Evolutionary conservation across 1,140 invertebrate genomes (phyloP).

Genomic region (Drosophila lowei): DNA sequence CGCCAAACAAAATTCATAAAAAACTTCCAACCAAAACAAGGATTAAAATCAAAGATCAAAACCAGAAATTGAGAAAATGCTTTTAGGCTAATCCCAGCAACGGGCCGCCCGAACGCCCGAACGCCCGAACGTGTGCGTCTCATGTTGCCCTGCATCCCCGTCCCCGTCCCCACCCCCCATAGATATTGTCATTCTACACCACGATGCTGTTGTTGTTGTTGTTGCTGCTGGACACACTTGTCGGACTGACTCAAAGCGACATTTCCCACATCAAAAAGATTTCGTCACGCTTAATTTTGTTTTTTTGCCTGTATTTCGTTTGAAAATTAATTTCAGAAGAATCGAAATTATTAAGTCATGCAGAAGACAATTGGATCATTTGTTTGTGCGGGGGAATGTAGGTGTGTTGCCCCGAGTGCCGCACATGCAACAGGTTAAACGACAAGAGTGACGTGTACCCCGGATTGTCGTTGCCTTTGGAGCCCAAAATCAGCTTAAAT

Average conservation of each 20-base stretch:
- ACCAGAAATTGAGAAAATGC: conserved; percentile 74
- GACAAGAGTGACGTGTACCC: conserved; percentile 53
- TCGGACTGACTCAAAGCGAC: conserved; percentile 77
- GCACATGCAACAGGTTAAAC: conserved; percentile 73
- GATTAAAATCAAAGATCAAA: conserved; percentile 81
- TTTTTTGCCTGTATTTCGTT: conserved; percentile 25
- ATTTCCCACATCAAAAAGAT: conserved; percentile 80
- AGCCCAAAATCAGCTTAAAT: conserved; percentile 76
- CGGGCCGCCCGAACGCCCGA: conserved; percentile 64
- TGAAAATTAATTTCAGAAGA: conserved; percentile 69
- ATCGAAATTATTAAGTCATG: conserved; percentile 74
- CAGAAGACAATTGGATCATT: conserved; percentile 81
- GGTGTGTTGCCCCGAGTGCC: conserved; percentile 58
- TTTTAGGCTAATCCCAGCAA: conserved; percentile 77
- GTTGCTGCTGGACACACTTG: conserved; percentile 73
- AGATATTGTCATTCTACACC: conserved; percentile 42
- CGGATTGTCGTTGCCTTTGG: conserved; percentile 21
- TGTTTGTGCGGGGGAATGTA: conserved; percentile 48
- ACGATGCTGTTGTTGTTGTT: conserved; percentile 6
- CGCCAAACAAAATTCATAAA: conserved; percentile 73
- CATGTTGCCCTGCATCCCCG: conserved; percentile 49
- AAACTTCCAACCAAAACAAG: conserved; percentile 57
- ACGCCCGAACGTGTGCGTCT: conserved; percentile 68
- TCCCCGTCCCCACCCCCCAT: background rate
- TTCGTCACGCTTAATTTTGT: conserved; percentile 70